Percentiles rank a stretch among this genome's conserved stretches.
phyloP scores from a whole-genome alignment of 2,888 invertebrate genomes.

The Schrankia costaestrigalis region DNA sequence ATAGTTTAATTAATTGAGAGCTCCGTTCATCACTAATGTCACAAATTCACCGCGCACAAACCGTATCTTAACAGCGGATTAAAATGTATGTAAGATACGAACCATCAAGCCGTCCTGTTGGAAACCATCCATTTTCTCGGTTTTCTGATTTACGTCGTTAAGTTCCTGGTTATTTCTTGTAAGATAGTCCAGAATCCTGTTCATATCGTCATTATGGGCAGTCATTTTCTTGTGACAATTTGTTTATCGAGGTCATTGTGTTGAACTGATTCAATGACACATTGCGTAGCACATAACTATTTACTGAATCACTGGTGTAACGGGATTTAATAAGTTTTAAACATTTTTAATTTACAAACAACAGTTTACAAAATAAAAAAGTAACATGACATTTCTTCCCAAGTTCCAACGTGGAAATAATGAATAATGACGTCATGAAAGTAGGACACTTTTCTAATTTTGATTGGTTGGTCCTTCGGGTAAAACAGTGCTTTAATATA shows the following conservation, averaged over 20 bases:
- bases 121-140: conserved; percentile 63
- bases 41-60: conserved; percentile 33
- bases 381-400: conserved; percentile 66
- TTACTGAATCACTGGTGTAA: conserved; percentile 19
- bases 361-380: conserved; percentile 54
- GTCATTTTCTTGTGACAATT: conserved; percentile 53
- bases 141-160: conserved; percentile 43
- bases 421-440: conserved; percentile 83
- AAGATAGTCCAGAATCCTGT: conserved; percentile 66
- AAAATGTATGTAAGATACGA: conserved; percentile 40
- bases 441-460: conserved; percentile 62
- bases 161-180: conserved; percentile 59
- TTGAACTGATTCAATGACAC: conserved; percentile 21
- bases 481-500: conserved; percentile 43
- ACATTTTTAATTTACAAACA: conserved; percentile 40
- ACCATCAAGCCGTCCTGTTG: conserved; percentile 64
- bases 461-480: conserved; percentile 61
- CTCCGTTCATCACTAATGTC: conserved; percentile 43
- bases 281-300: conserved; percentile 12
- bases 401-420: conserved; percentile 85
- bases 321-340: conserved; percentile 24
- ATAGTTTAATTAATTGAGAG: too few relatives aligned
- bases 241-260: conserved; percentile 45
- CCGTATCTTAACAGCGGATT: conserved; percentile 57
- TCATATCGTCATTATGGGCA: conserved; percentile 63